Evolutionary conservation across 2,113 vertebrate genomes (phyloP).

Genomic region (Erythrolamprus reginae): DNA sequence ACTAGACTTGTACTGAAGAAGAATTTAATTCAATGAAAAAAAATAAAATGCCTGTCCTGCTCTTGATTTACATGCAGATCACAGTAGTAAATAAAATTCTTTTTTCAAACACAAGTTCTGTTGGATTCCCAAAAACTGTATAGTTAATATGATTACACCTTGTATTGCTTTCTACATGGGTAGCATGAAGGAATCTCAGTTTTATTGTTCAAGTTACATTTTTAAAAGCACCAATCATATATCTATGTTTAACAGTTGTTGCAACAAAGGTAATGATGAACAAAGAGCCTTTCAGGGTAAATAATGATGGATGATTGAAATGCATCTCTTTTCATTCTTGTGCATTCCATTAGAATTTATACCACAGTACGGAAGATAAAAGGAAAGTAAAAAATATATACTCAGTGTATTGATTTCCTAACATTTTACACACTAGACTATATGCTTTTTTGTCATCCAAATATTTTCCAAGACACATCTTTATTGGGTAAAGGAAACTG

Average conservation of each 20-base stretch:
- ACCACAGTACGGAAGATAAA: background rate
- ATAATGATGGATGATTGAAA: background rate
- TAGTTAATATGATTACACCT: background rate
- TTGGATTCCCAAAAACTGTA: constrained; percentile 33
- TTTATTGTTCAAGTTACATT: background rate
- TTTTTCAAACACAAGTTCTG: constrained; percentile 1
- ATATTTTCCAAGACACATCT: background rate
- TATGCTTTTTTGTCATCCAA: background rate
- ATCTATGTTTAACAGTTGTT: background rate
- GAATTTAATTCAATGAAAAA: constrained; percentile 2
- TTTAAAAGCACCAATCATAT: background rate
- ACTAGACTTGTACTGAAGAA: constrained; percentile 1
- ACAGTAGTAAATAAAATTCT: constrained; percentile 23
- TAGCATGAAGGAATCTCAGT: background rate
- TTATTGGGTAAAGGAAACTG: background rate
- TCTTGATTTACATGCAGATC: constrained; percentile 5
- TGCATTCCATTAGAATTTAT: background rate
- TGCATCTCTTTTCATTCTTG: background rate
- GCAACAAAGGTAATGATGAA: background rate
- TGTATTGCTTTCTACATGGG: background rate
- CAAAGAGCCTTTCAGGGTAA: background rate
- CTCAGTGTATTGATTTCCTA: background rate
- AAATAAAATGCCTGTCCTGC: constrained; percentile 7
- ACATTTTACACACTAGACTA: background rate
- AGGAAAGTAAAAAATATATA: background rate